A percentile compares a stretch with the other conserved stretches of the same genome.
phyloP scores from a whole-genome alignment of 2,113 vertebrate species.

The Thamnophis sirtalis region DNA sequence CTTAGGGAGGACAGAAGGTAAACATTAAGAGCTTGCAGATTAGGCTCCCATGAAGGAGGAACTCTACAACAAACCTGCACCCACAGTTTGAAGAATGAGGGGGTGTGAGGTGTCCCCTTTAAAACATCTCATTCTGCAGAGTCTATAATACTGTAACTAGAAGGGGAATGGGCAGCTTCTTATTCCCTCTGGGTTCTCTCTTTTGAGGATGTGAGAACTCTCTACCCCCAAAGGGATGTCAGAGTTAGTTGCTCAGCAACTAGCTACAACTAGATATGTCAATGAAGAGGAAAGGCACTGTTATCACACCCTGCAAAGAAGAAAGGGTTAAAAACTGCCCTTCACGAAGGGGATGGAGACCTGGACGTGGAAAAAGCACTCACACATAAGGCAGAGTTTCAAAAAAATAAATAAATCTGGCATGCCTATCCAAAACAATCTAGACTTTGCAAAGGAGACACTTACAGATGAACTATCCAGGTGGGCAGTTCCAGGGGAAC shows the following conservation, averaged over 20 bases:
- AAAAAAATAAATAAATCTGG: neutral
- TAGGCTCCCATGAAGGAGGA: neutral
- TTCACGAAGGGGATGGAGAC: neutral
- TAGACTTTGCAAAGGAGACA: slow-evolving; percentile 33
- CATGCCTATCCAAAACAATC: neutral
- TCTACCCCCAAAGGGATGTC: slow-evolving; percentile 26
- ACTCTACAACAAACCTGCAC: neutral
- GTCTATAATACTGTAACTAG: neutral
- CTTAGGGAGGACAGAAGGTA: neutral
- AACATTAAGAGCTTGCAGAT: neutral
- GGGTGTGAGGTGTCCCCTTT: neutral
- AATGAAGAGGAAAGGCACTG: neutral
- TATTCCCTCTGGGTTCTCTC: neutral
- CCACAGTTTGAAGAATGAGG: neutral
- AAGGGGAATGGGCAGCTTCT: neutral
- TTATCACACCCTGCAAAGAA: neutral
- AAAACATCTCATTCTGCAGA: neutral
- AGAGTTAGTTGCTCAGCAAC: slow-evolving; percentile 28
- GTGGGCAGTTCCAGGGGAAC: slow-evolving; percentile 78
- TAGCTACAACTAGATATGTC: slow-evolving; percentile 10
- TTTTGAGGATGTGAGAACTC: slow-evolving; percentile 1
- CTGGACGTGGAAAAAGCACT: fast-evolving
- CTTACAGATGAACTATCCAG: slow-evolving; percentile 88
- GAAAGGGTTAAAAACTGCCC: neutral
- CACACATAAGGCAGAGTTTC: neutral